Base-by-base conservation (phyloP, 2,888 invertebrate species). In the Cremastinae sp. region DNA sequence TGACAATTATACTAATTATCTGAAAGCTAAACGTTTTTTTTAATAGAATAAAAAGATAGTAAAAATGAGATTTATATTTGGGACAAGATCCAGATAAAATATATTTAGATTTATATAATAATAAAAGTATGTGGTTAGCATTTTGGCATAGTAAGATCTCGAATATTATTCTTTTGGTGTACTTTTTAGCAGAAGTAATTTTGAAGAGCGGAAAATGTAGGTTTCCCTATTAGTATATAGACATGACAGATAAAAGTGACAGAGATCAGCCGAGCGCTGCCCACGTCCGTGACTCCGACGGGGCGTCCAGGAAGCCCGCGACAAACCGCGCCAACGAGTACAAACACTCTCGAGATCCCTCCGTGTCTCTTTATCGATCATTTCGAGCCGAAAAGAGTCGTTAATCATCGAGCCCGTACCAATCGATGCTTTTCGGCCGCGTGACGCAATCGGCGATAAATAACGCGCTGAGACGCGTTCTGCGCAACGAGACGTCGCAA, bases 151-250 rank as follows among this genome's bases (percentile, higher is more conserved):
- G n/a, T n/a, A n/a, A n/a, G n/a, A n/a, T n/a, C n/a, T n/a, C n/a
- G n/a, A n/a, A n/a, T n/a, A n/a, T n/a, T n/a, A n/a, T n/a, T n/a
- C n/a, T n/a, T n/a, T n/a, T n/a, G n/a, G n/a, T n/a, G n/a, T n/a
- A n/a, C n/a, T n/a, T n/a, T n/a, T n/a, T n/a, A n/a, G n/a, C n/a
- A n/a, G n/a, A 41, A 41, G 9, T 41, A 41, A 41, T 41, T 41
- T 5, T 28, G 68, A 64, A 64, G 53, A 59, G 68, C 64, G 68
- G 69, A 65, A 69, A 76, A 76, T 64, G 69, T 41, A 53, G 41
- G 41, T 62, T 70, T 73, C 72, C 72, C 51, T 64, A 76, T 76
- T 69, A 73, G 76, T 76, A 69, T n/a, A n/a, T n/a, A n/a, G n/a
- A n/a, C 68, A 64, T 43, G 64, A 69, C 59, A 51, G 41, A 70